Base-by-base conservation (phyloP, 1,140 invertebrate genomes). In the Anastatus disparis region DNA sequence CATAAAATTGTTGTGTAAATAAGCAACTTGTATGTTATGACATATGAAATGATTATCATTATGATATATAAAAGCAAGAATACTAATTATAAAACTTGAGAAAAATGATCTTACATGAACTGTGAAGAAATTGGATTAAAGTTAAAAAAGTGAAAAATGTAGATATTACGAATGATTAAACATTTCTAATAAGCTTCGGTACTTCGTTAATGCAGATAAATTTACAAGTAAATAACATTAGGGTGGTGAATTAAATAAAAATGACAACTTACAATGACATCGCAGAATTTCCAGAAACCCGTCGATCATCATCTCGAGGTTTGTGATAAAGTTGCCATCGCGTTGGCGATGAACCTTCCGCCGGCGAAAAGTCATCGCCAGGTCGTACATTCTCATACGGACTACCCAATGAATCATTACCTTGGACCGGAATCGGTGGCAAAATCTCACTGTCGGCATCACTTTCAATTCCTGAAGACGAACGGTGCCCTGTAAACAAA, bases 331-430 rank as follows among this genome's bases (percentile, higher is more conserved):
- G 87, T 71, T 88, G 87, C 89, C 89, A 90, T 68, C 88, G 85
- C 50, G 88, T 88, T 7, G 89, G 89, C 3, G 89, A 90, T 2
- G 88, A 87, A 10, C 87, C 85, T 74, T 85, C 85, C 22, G 71
- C 78, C 7, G 85, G 87, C 12, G 86, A 89, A 67, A 87, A 80
- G 77, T 87, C 87, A 72, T 86, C 79, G 65, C 82, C 79, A 48
- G 88, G 85, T 42, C 88, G 84, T 50, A 90, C 89, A 67, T 90
- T 90, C 68, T 91, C 90, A 77, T 91, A 91, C n/a, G 89, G 90
- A 78, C 89, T 90, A 29, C 89, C 89, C 22, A 90, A 75, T 7
- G 89, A 88, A 72, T 89, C 87, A 56, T 82, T 81, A 66, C 86
- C 83, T 58, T 88, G 87, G 48, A 89, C 83, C 29, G 87, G 87